A percentile compares a stretch with the other conserved stretches of the same genome.
These are phyloP conservation scores for Nemopilema nomurai DNA, from an alignment of 30 jellyfish, hydroid and myxozoan species.

Conservation along the genomic window DNA sequence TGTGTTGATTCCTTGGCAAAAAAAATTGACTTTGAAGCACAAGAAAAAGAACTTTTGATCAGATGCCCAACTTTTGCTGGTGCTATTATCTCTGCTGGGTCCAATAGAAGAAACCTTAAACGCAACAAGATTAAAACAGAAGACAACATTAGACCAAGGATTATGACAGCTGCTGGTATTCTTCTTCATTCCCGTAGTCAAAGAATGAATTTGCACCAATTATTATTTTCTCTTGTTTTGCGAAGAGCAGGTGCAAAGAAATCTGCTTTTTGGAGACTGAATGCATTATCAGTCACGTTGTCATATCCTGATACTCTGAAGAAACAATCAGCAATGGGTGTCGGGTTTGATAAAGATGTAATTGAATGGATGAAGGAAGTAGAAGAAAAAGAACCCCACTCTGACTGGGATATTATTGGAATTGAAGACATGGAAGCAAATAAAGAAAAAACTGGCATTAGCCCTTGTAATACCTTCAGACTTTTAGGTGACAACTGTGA, in stretches of 20 bases:
- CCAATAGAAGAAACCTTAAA: not conserved
- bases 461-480: no score
- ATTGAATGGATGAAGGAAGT: not conserved
- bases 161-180: constrained; percentile 15
- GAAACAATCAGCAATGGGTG: not conserved
- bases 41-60: constrained; percentile 8
- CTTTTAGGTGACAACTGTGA: constrained; percentile 26
- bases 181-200: constrained; percentile 24
- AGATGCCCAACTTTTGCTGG: constrained; percentile 22
- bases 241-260: constrained; percentile 1
- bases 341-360: not conserved
- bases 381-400: no score
- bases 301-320: not conserved
- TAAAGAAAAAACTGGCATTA: no score
- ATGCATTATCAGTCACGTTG: not conserved
- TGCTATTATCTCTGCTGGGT: constrained; percentile 6
- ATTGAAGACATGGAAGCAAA: no score
- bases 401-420: no score
- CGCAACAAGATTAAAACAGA: constrained; percentile 3
- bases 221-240: not conserved
- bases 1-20: not conserved
- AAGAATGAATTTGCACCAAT: constrained; percentile 18
- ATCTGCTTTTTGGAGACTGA: not conserved
- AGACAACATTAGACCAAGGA: constrained; percentile 1
- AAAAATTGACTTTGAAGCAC: constrained; percentile 13